Conservation (phyloP, 2,113 vertebrate species). For the Cisticola juncidis region DNA sequence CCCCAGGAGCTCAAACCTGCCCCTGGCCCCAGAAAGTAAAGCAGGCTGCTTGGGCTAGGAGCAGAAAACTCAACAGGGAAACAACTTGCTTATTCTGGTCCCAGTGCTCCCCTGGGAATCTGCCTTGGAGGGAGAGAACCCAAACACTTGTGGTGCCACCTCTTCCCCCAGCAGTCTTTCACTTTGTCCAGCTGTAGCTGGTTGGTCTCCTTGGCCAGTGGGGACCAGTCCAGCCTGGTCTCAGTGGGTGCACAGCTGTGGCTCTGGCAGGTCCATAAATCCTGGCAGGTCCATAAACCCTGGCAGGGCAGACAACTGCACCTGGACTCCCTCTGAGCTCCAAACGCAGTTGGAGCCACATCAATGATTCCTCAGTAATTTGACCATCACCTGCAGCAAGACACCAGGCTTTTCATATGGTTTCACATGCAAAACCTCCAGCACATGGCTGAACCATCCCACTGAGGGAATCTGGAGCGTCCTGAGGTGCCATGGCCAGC, state of each 20-base stretch:
- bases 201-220: not conserved
- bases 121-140: not conserved
- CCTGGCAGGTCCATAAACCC: not conserved
- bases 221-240: not conserved
- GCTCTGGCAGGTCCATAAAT: not conserved
- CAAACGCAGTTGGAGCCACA: not conserved
- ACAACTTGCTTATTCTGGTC: not conserved
- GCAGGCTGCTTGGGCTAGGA: not conserved
- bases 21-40: fast-evolving
- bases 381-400: not conserved
- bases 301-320: not conserved
- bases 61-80: not conserved
- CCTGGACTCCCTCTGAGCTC: not conserved
- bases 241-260: not conserved
- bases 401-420: not conserved
- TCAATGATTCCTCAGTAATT: not conserved
- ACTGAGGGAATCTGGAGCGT: fast-evolving
- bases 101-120: not conserved
- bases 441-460: not conserved
- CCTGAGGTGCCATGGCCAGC: not conserved
- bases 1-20: not conserved
- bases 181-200: not conserved
- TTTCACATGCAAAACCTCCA: not conserved
- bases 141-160: not conserved
- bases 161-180: not conserved